Evolutionary conservation across 2,113 vertebrate species (phyloP).

Genomic region (Podocnemis expansa): DNA sequence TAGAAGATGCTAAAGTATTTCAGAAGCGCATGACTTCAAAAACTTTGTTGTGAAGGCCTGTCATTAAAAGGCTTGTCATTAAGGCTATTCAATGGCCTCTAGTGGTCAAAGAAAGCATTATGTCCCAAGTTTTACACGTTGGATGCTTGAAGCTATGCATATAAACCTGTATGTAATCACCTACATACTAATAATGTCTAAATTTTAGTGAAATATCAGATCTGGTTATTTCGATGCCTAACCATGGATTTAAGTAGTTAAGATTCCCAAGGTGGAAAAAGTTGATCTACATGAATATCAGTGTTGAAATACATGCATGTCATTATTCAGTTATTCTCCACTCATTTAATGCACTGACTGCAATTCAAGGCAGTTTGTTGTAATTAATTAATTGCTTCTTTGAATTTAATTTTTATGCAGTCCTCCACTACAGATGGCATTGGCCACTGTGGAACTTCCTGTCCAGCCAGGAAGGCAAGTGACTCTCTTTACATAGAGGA

Average conservation of each 20-base stretch:
- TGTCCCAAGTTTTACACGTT: neutral
- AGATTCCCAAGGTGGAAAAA: neutral
- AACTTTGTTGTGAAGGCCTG: neutral
- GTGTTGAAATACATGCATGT: neutral
- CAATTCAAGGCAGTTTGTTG: neutral
- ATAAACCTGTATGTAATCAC: neutral
- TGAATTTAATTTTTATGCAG: neutral
- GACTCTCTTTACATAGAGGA: neutral
- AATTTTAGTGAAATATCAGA: neutral
- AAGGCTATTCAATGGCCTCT: slow-evolving; percentile 58
- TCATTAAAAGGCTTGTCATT: slow-evolving; percentile 34
- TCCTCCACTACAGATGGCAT: neutral
- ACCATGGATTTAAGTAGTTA: neutral
- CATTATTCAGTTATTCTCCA: neutral
- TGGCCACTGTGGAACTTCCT: neutral
- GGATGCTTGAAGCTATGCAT: rapidly evolving
- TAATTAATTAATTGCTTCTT: neutral
- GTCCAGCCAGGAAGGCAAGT: neutral
- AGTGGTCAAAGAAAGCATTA: slow-evolving; percentile 52
- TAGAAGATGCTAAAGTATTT: neutral
- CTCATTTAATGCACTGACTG: neutral
- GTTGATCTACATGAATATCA: neutral
- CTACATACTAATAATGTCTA: neutral
- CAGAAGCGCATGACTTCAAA: neutral
- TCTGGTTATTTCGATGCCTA: neutral